A percentile compares a stretch with the other conserved stretches of the same genome.
Conservation (phyloP, 2,797 vertebrate species). For the Saguinus oedipus region DNA sequence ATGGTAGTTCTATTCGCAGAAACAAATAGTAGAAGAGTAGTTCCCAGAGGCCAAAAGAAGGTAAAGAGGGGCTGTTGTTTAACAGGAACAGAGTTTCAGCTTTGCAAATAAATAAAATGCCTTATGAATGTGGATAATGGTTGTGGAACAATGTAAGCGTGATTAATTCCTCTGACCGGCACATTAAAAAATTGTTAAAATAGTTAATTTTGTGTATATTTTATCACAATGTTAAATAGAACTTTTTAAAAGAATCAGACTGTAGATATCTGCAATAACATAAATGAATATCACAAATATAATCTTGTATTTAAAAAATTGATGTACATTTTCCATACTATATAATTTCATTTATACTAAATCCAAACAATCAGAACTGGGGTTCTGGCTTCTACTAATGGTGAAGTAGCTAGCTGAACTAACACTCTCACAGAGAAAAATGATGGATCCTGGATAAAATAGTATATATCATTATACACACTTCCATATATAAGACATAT, state of each 20-base stretch:
- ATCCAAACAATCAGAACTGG: background rate
- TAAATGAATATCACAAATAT: background rate
- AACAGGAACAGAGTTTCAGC: too few species aligned
- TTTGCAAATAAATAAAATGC: too few species aligned
- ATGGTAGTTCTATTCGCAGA: too few species aligned
- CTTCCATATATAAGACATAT: background rate
- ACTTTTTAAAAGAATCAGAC: background rate
- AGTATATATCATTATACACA: background rate
- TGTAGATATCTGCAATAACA: background rate
- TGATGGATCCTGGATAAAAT: background rate
- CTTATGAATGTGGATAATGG: too few species aligned
- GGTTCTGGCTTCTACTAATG: background rate
- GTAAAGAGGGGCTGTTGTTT: too few species aligned
- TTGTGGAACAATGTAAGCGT: too few species aligned
- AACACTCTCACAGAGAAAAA: background rate
- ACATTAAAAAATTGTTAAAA: too few species aligned
- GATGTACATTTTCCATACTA: background rate
- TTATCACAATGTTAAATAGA: too few species aligned
- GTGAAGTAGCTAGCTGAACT: background rate
- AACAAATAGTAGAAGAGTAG: too few species aligned
- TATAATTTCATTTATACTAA: background rate
- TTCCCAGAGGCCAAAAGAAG: too few species aligned
- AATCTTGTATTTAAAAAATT: background rate
- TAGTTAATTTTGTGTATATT: too few species aligned
- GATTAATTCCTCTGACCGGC: too few species aligned